Percentiles rank a stretch among this genome's conserved stretches.
Evolutionary conservation across 2,888 invertebrate species (phyloP).

Genomic region (Cryptus viduatorius): DNA sequence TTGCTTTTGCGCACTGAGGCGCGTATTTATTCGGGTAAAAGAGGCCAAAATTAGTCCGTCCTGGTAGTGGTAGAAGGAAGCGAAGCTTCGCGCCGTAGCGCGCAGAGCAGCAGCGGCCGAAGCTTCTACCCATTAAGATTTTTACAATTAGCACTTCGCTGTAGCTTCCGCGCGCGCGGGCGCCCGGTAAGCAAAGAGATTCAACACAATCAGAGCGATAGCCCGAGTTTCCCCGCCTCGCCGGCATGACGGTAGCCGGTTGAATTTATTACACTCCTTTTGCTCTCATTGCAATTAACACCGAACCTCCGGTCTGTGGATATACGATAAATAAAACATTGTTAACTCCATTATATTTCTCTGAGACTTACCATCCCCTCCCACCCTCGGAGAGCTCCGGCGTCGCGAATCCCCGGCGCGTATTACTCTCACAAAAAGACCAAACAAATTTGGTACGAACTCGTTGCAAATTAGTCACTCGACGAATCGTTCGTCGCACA

Average conservation of each 20-base stretch:
- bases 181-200: conserved; percentile 19
- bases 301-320: neutral
- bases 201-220: conserved; percentile 18
- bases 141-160: conserved; percentile 57
- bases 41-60: conserved; percentile 50
- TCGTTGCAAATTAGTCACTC: conserved; percentile 25
- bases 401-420: neutral
- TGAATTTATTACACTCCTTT: conserved; percentile 19
- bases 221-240: neutral
- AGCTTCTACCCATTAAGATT: conserved; percentile 31
- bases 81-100: neutral
- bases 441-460: neutral
- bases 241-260: conserved; percentile 2
- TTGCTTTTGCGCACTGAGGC: neutral
- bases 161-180: neutral
- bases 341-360: neutral
- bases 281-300: conserved; percentile 17
- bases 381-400: neutral
- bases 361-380: conserved; percentile 25
- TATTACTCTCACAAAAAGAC: conserved; percentile 5
- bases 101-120: neutral
- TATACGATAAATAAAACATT: conserved; percentile 22
- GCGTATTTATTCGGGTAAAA: conserved; percentile 29
- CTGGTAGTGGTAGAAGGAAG: neutral
- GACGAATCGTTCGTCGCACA: conserved; percentile 26